Evolutionary conservation across 1,140 invertebrate genomes (phyloP), one percentile per base, ranked within the genome.

Genomic region (Nixonia krombeini): DNA sequence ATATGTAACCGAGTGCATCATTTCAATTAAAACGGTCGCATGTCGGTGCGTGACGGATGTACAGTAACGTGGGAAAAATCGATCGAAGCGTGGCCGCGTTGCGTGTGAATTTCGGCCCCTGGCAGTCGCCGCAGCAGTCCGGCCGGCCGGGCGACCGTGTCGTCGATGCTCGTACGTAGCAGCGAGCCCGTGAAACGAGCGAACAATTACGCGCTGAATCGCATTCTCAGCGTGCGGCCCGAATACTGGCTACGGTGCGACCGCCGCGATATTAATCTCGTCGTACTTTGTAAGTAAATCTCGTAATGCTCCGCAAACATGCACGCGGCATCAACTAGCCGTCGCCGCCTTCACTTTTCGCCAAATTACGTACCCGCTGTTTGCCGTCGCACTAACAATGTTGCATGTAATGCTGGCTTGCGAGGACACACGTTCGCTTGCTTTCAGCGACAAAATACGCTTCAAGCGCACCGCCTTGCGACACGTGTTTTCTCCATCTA

Each of bases 101-200:
- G 21, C 57, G 47, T 61, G 57, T 52, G 57, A 52, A 61, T 51
- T 61, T 61, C 45, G 57, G 45, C 40, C 47, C 40, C 57, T 45
- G 57, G 31, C 41, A 23, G n/a, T n/a, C n/a, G n/a, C n/a, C n/a
- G n/a, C n/a, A n/a, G n/a, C 16, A 44, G 40, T 59, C 33, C 23
- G 57, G 45, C 12, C 40, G 29, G 26, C 28, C 35, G n/a, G n/a
- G n/a, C n/a, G n/a, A n/a, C 35, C 21, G 46, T 41, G 21, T 59
- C 56, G 31, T 10, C 13, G 31, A 10, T 33, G 13, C 31, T 12
- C 13, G 31, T 10, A 33, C 31, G 12, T 33, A 33, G n/a, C 21
- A 21, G n/a, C 21, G 21, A 3, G 6, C 3, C 12, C 28, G 35
- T 35, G 29, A 51, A 59, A 59, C 46, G 37, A 49, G 53, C 46